Percentiles rank a stretch among this genome's conserved stretches.
These are phyloP conservation scores for Prietella phreatophila DNA, from an alignment of 2,113 vertebrate species.

Conservation along the genomic window DNA sequence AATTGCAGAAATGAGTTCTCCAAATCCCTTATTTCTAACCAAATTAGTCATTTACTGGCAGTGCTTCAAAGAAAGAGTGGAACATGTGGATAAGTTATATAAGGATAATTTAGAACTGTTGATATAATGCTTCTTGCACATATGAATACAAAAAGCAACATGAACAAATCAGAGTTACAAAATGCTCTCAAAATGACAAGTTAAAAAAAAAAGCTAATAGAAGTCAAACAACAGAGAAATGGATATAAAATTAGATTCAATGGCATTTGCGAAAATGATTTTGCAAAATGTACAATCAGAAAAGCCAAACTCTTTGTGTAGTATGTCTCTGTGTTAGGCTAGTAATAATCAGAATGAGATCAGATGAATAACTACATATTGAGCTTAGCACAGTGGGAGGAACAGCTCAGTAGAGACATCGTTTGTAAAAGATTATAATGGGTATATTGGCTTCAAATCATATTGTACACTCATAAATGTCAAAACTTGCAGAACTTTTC, in stretches of 20 bases:
- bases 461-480: conserved; percentile 13
- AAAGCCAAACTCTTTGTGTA: not conserved
- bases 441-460: conserved; percentile 1
- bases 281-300: conserved; percentile 44
- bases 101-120: conserved; percentile 34
- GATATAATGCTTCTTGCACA: conserved; percentile 51
- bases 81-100: conserved; percentile 45
- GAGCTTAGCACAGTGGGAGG: conserved; percentile 15
- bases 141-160: conserved; percentile 53
- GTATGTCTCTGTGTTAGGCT: not conserved
- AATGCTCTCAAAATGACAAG: conserved; percentile 52
- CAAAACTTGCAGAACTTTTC: not conserved
- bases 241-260: conserved; percentile 41
- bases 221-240: conserved; percentile 38
- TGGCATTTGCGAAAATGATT: conserved; percentile 31
- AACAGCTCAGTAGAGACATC: conserved; percentile 3
- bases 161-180: conserved; percentile 57
- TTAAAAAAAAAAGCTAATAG: conserved; percentile 38
- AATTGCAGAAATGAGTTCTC: conserved; percentile 48
- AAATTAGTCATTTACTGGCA: conserved; percentile 56
- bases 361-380: not conserved
- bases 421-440: not conserved
- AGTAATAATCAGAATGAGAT: not conserved
- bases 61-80: conserved; percentile 50
- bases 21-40: conserved; percentile 56